Conservation (phyloP, 1,140 invertebrate genomes). For the Ptiloglossa arizonensis region DNA sequence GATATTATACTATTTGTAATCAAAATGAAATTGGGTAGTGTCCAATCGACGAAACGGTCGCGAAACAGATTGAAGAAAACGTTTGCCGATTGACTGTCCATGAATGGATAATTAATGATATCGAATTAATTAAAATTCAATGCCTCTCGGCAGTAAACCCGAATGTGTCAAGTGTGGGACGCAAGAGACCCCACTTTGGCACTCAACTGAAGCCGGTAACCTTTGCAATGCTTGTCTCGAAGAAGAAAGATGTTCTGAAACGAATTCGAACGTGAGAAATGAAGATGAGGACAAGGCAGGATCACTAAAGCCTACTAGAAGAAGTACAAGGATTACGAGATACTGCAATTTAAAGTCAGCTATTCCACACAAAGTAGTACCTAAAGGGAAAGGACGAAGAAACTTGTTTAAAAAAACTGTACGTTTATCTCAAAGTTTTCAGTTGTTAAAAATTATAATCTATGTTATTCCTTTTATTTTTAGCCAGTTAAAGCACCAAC, state of each 20-base stretch:
- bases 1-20: background rate
- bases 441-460: background rate
- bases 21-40: constrained; percentile 27
- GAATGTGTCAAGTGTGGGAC: constrained; percentile 85
- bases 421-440: constrained; percentile 45
- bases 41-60: constrained; percentile 1
- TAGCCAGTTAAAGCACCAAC: constrained; percentile 90
- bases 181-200: constrained; percentile 85
- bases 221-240: constrained; percentile 84
- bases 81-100: background rate
- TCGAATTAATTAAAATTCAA: constrained; percentile 66
- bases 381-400: constrained; percentile 88
- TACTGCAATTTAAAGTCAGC: constrained; percentile 82
- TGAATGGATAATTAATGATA: constrained; percentile 24
- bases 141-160: constrained; percentile 86
- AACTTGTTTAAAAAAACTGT: constrained; percentile 91
- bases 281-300: constrained; percentile 77
- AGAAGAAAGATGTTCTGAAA: constrained; percentile 74
- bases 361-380: constrained; percentile 77
- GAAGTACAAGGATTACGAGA: constrained; percentile 83
- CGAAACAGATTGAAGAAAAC: constrained; percentile 12
- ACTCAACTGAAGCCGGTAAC: constrained; percentile 84
- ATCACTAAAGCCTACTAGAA: constrained; percentile 79
- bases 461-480: constrained; percentile 54
- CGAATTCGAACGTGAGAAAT: constrained; percentile 64